Conservation (phyloP, 2,113 vertebrate species). For the Dunckerocampus dactyliophorus region DNA sequence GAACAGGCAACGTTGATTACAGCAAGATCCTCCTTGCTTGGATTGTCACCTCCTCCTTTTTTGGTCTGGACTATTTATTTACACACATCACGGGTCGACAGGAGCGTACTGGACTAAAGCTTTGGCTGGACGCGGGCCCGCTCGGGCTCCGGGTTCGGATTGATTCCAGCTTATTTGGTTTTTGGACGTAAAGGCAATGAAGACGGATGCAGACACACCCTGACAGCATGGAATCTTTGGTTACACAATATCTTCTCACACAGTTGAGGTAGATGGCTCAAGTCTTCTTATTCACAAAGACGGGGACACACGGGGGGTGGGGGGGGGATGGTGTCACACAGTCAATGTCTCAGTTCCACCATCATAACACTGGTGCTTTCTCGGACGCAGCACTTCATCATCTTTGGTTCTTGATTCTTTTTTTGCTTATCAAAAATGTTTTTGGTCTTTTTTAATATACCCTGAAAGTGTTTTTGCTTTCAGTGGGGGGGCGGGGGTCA, state of each 20-base stretch:
- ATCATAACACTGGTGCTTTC: conserved; percentile 47
- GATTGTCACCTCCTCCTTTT: conserved; percentile 77
- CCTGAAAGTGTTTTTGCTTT: conserved; percentile 38
- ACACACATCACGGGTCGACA: conserved; percentile 60
- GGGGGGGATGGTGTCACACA: conserved; percentile 38
- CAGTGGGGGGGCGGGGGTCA: background rate
- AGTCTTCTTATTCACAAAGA: conserved; percentile 66
- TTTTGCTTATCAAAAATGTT: conserved; percentile 40
- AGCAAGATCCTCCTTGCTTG: conserved; percentile 78
- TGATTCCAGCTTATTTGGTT: conserved; percentile 80
- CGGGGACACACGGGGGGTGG: conserved; percentile 28
- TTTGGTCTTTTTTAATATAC: conserved; percentile 12
- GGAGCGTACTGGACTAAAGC: conserved; percentile 60
- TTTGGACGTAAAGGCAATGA: conserved; percentile 66
- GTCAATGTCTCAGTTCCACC: conserved; percentile 72
- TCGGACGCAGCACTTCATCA: conserved; percentile 58
- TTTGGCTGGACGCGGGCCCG: conserved; percentile 65
- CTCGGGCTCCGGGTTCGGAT: conserved; percentile 62
- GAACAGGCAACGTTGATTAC: conserved; percentile 77
- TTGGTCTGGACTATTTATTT: conserved; percentile 70
- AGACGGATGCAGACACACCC: conserved; percentile 69
- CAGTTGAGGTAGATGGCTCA: conserved; percentile 80
- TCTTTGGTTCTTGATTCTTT: conserved; percentile 59
- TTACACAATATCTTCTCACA: conserved; percentile 76
- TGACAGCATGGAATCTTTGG: conserved; percentile 79